Evolutionary conservation across 2,888 invertebrate genomes (phyloP).

Genomic region (Pollenia amentaria): DNA sequence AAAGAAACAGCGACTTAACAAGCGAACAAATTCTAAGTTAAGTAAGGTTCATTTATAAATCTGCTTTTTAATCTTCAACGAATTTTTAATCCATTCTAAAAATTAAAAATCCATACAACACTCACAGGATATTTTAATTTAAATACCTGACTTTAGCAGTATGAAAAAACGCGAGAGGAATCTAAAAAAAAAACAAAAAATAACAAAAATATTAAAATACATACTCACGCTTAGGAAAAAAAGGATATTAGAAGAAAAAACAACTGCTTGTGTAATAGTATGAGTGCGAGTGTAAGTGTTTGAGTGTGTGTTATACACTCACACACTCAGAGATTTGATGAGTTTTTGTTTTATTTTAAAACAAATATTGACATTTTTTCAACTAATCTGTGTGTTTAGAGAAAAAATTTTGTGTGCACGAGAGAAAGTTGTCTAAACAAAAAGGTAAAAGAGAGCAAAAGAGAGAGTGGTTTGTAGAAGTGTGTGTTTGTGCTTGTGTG

Average conservation of each 20-base stretch:
- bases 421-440: neutral
- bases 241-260: constrained; percentile 14
- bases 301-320: neutral
- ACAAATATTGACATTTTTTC: constrained; percentile 68
- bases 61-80: constrained; percentile 31
- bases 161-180: constrained; percentile 43
- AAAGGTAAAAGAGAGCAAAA: neutral
- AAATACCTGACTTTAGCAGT: constrained; percentile 52
- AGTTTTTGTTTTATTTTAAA: constrained; percentile 4
- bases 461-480: neutral
- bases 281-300: neutral
- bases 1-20: constrained; percentile 25
- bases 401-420: constrained; percentile 34
- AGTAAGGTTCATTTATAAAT: constrained; percentile 55
- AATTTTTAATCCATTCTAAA: constrained; percentile 65
- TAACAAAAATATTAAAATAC: constrained; percentile 15
- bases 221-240: constrained; percentile 1
- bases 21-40: constrained; percentile 33
- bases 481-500: neutral
- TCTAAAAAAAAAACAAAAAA: neutral
- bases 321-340: constrained; percentile 12
- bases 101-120: constrained; percentile 40
- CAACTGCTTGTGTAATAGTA: constrained; percentile 40
- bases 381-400: constrained; percentile 62
- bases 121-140: constrained; percentile 8